Base-by-base conservation (phyloP, 2,888 invertebrate species). In the Opisthograptis luteolata region DNA sequence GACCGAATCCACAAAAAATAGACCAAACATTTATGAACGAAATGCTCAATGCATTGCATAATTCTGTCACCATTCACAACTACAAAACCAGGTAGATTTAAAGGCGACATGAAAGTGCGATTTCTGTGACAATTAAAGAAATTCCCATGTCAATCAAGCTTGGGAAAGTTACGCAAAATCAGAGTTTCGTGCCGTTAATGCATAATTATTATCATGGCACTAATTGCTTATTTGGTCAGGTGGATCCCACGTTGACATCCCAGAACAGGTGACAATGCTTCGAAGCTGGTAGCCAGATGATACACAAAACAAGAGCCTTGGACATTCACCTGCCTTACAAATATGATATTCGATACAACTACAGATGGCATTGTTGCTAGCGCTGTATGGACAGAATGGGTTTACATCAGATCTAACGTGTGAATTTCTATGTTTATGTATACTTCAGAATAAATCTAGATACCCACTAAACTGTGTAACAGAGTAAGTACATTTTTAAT, bases 211-310 rank as follows among this genome's bases (percentile, higher is more conserved):
- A 58, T 61, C 60, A 62, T 64, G 55, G 55, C 58, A 54, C 57
- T 66, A 64, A 66, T 65, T 64, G 53, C 60, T 62, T 57, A 70
- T 62, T 27, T 51, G 13, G 55, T 55, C 55, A 54, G 55, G 46
- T 55, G 62, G 53, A 44, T 66, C 62, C 28, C 66, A 64, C 32
- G 40, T 17, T 36, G 15, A 9, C n/a, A n/a, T n/a, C n/a, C 25
- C 30, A 15, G 27, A 64, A 65, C 82, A 83, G 82, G 76, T 83
- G 81, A 76, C 72, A 74, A 60, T 68, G 66, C 60, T 61, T 55
- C 62, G 64, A 73, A 71, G 70, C 65, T 68, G 69, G 64, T 66
- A 62, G 62, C 77, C 87, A 87, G 77, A 82, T 82, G 86, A 83
- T 80, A 78, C 66, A 65, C 64, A 70, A 70, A 72, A 63, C 51